A percentile compares a stretch with the other conserved stretches of the same genome.
phyloP scores from a whole-genome alignment of 2,797 vertebrate species.

The Hemitrygon akajei region DNA sequence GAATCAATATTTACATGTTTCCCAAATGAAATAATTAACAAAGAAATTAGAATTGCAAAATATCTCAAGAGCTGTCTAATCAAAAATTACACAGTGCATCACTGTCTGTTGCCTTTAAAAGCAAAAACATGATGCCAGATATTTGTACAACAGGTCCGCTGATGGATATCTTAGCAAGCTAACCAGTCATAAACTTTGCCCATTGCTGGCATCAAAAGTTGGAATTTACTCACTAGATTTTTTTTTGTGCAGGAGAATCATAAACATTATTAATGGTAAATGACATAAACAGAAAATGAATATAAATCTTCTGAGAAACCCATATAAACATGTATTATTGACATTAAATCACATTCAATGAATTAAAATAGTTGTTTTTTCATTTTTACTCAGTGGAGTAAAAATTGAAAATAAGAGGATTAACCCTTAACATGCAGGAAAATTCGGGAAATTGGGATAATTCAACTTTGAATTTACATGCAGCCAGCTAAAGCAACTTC shows the following conservation, averaged over 20 bases:
- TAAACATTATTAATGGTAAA: constrained; percentile 29
- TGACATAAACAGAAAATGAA: neutral
- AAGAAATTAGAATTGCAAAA: neutral
- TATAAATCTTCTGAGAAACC: neutral
- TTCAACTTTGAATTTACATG: neutral
- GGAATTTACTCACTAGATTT: neutral
- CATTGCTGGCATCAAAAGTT: neutral
- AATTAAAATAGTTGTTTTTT: neutral
- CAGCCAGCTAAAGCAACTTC: neutral
- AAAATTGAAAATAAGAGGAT: no score
- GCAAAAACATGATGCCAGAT: neutral
- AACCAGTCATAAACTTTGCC: neutral
- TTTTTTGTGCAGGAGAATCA: neutral
- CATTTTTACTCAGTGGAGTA: neutral
- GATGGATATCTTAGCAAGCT: neutral
- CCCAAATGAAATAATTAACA: neutral
- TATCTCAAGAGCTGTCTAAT: neutral
- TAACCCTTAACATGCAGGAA: neutral
- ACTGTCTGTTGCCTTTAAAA: neutral
- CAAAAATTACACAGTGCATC: neutral
- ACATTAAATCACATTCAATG: neutral
- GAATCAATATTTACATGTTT: neutral
- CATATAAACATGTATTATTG: neutral
- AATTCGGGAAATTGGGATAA: neutral
- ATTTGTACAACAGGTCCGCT: neutral